Evolutionary conservation across 2,888 invertebrate genomes (phyloP), one percentile per base, ranked within the genome.

Genomic region (Argyresthia albistria): DNA sequence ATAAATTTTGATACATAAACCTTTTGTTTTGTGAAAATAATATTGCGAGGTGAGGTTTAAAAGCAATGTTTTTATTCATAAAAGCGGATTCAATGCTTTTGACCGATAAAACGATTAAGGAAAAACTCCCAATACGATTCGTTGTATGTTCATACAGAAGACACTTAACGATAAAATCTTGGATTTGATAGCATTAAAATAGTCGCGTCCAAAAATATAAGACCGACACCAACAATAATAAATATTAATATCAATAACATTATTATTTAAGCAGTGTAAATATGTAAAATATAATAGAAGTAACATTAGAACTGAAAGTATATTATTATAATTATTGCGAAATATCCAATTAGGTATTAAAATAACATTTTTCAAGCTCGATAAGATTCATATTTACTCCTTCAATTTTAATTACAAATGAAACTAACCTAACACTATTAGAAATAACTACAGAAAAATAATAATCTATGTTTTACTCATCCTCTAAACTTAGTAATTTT

Each of bases 321-420:
- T 70, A 72, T 69, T 67, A 67, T 71, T 79, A 73, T 64, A 69
- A 76, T 73, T 72, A 79, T 76, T 80, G 81, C 81, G 72, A 82
- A 52, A 79, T 76, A 80, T 78, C 73, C 62, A 76, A 79, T 78
- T 72, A 80, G 71, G 67, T 80, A 78, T 71, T 78, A 78, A 76
- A 84, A 79, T 80, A 83, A 84, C 68, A 73, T 62, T 77, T 79
- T 77, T 71, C 78, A 87, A 87, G 87, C 87, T 87, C 87, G 84
- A 80, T 76, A 74, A 76, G 70, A 48, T 48, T 52, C 16, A 50
- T 37, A 50, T 75, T 76, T 67, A 65, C 63, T 66, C 69, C 66
- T 66, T 67, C 69, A 60, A 69, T 69, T 72, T 66, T 65, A 61
- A 63, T 56, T 61, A 62, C 61, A 56, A 55, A 55, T 55, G 65